Base-by-base conservation (phyloP, 2,113 vertebrate species). In the Misgurnus mizolepis region DNA sequence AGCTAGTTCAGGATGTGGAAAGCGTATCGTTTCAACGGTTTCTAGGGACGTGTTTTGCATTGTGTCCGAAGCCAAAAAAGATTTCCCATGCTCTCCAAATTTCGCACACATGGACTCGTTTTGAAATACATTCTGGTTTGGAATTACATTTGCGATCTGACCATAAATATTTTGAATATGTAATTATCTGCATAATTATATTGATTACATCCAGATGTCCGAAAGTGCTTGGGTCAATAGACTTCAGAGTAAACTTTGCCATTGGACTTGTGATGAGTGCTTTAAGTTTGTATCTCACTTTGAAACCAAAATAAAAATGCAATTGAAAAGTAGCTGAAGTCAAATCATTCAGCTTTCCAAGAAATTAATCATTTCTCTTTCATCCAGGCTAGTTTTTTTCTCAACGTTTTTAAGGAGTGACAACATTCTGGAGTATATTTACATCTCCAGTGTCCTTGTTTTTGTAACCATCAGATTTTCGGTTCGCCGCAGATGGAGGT, bases 131-230 rank as follows among this genome's bases (percentile, higher is more conserved):
- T 65, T 76, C 61, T 74, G 65, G 65, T 73, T 70, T 70, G 45
- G 27, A 53, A 34, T 18, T 22, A 34, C 50, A 60, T 55, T 80
- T 65, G 62, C 67, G 45, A 79, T 80, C 82, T 80, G 27, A 64
- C 80, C 76, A 55, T 82, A 85, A 78, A 86, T 80, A 74, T 75
- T 75, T 71, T 70, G 18, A 64, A 72, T 75, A 73, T 74, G 55
- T 67, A 80, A 72, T 80, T 74, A 61, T 67, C 41, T 40, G 7
- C 58, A 75, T 75, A 87, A 67, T 85, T 84, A 81, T 12, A 70
- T 80, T 83, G 67, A 79, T 73, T 77, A 18, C 56, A 79, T 85
- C 68, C 85, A 87, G 82, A 86, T 87, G 83, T 49, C 9, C 18
- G 18, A 53, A 39, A 41, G 60, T 65, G 47, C 43, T 43, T 6